These are phyloP conservation scores for Nannospalax galili DNA, from an alignment of 2,113 vertebrate genomes.

Conservation along the genomic window DNA sequence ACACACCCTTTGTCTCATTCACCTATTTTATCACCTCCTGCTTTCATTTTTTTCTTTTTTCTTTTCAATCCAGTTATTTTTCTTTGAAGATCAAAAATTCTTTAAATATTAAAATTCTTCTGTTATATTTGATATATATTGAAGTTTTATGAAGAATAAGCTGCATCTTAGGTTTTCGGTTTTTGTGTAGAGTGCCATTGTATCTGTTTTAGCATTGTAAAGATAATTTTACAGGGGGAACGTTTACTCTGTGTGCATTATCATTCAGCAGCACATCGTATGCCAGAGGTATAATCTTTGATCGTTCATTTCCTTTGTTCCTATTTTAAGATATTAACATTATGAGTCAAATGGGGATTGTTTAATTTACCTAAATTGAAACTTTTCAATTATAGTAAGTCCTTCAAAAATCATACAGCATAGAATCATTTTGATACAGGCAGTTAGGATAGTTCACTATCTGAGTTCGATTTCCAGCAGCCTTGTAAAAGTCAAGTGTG, in stretches of 20 bases:
- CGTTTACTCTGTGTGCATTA: neutral
- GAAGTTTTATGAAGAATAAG: slow-evolving; percentile 43
- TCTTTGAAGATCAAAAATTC: slow-evolving; percentile 32
- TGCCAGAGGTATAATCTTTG: slow-evolving; percentile 28
- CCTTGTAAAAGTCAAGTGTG: neutral
- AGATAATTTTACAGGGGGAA: neutral
- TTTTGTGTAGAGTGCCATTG: slow-evolving; percentile 3
- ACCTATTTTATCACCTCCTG: neutral
- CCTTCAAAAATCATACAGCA: slow-evolving; percentile 37
- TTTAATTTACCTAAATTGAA: slow-evolving; percentile 67
- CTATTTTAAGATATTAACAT: slow-evolving; percentile 59
- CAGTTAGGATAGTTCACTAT: slow-evolving; percentile 45
- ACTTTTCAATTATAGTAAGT: slow-evolving; percentile 23
- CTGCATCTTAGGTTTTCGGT: slow-evolving; percentile 7
- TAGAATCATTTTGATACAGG: slow-evolving; percentile 13
- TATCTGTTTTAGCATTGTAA: neutral
- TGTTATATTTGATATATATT: slow-evolving; percentile 42
- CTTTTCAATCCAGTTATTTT: neutral
- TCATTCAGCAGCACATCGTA: neutral
- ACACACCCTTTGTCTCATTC: neutral
- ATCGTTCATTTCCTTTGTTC: slow-evolving; percentile 55
- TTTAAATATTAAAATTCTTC: slow-evolving; percentile 29
- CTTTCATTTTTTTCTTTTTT: slow-evolving; percentile 20
- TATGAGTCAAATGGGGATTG: slow-evolving; percentile 36
- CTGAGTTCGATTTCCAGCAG: neutral